Evolutionary conservation across 2,888 invertebrate species (phyloP).

Genomic region (Ophion obscuratus): DNA sequence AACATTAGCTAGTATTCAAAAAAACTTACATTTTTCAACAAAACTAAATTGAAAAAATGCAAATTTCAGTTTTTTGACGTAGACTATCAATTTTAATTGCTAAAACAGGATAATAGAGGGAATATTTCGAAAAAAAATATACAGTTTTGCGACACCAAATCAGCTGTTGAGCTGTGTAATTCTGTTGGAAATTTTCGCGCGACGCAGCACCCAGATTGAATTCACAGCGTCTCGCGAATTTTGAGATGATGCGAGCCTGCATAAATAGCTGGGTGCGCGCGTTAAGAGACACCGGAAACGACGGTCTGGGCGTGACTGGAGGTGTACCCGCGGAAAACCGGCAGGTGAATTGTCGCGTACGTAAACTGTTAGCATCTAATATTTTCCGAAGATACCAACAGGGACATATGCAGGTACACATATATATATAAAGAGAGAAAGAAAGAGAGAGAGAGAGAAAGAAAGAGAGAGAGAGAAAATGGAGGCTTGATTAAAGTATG

Average conservation of each 20-base stretch:
- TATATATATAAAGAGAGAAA: too few relatives aligned
- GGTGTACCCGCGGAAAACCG: slow-evolving; percentile 29
- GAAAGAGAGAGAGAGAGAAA: background rate
- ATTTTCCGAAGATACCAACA: slow-evolving; percentile 7
- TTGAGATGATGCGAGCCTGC: background rate
- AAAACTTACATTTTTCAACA: too few relatives aligned
- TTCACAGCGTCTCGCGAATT: background rate
- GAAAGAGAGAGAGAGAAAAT: slow-evolving; percentile 6
- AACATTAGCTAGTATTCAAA: too few relatives aligned
- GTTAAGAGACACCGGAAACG: slow-evolving; percentile 34
- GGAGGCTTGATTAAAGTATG: slow-evolving; percentile 76
- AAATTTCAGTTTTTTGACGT: too few relatives aligned
- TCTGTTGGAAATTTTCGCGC: too few relatives aligned
- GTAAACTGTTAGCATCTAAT: slow-evolving; percentile 33
- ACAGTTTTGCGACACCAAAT: too few relatives aligned
- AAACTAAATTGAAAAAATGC: too few relatives aligned
- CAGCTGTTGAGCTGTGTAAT: too few relatives aligned
- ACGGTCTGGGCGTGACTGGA: slow-evolving; percentile 32
- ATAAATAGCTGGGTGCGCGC: slow-evolving; percentile 14
- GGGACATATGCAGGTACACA: background rate
- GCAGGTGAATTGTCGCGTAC: slow-evolving; percentile 44
- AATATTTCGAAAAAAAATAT: too few relatives aligned
- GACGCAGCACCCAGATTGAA: too few relatives aligned
- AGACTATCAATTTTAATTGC: too few relatives aligned
- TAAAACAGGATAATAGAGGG: too few relatives aligned